These are phyloP conservation scores for Drosophila eohydei DNA, from an alignment of 2,888 invertebrate species.

Conservation along the genomic window DNA sequence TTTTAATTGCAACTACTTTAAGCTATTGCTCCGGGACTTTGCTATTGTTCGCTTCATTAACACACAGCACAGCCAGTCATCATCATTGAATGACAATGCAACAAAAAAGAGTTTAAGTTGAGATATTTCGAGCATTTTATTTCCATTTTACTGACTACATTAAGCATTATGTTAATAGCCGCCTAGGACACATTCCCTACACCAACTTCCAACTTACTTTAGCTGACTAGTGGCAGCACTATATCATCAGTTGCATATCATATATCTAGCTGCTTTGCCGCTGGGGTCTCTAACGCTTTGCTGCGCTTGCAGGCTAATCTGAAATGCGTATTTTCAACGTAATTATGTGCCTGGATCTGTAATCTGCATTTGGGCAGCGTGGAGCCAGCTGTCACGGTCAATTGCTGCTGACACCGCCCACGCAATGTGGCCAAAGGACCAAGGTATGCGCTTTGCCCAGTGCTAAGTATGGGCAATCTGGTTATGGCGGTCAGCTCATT, in stretches of 20 bases:
- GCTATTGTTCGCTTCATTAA: conserved; percentile 62
- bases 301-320: conserved; percentile 64
- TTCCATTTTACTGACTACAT: background rate
- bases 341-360: conserved; percentile 50
- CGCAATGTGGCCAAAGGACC: background rate
- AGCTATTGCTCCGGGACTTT: conserved; percentile 34
- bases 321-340: conserved; percentile 60
- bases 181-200: background rate
- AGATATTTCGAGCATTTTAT: background rate
- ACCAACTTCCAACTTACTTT: background rate
- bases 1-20: conserved; percentile 73
- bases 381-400: conserved; percentile 34
- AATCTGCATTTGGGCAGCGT: conserved; percentile 50
- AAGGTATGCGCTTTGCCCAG: conserved; percentile 13
- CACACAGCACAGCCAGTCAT: conserved; percentile 29
- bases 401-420: conserved; percentile 27
- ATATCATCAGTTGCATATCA: conserved; percentile 9
- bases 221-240: conserved; percentile 15
- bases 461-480: conserved; percentile 30
- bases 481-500: conserved; percentile 52
- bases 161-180: background rate
- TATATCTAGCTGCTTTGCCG: background rate
- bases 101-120: background rate
- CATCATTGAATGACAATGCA: conserved; percentile 49
- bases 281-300: conserved; percentile 33